phyloP scores from a whole-genome alignment of 2,113 vertebrate species.

The Poeciliopsis prolifica region DNA sequence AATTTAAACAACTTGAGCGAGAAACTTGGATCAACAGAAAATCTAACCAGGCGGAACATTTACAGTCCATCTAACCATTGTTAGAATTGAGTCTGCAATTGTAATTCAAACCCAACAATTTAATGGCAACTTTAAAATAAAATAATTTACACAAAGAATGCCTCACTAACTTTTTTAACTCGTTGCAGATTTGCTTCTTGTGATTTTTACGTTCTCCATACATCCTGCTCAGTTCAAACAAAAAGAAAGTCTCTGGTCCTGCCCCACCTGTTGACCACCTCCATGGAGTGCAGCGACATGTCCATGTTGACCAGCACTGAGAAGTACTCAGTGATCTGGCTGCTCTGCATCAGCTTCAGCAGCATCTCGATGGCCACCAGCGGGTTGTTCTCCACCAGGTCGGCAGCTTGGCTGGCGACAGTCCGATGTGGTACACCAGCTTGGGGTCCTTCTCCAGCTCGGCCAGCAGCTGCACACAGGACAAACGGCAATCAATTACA shows the following conservation, averaged over 20 bases:
- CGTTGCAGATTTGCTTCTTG: not conserved
- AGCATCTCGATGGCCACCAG: conserved; percentile 99
- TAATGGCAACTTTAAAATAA: too few species aligned
- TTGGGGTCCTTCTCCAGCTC: conserved; percentile 97
- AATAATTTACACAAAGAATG: too few species aligned
- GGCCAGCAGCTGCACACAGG: conserved; percentile 85
- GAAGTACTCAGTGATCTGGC: conserved; percentile 99
- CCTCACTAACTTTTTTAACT: too few species aligned
- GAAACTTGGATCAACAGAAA: too few species aligned
- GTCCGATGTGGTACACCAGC: conserved; percentile 96
- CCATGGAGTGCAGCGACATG: conserved; percentile 99
- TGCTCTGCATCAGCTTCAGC: conserved; percentile 98
- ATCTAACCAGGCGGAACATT: too few species aligned
- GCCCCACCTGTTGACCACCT: conserved; percentile 95
- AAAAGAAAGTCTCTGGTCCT: too few species aligned
- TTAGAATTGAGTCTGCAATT: too few species aligned
- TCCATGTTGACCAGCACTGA: conserved; percentile 99
- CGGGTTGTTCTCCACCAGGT: conserved; percentile 98
- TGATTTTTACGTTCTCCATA: not conserved
- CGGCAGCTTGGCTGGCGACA: conserved; percentile 93
- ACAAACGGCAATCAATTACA: not conserved
- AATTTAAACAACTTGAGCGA: too few species aligned
- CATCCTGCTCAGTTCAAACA: too few species aligned
- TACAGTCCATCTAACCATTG: too few species aligned
- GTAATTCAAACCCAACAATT: too few species aligned